Evolutionary conservation across 2,797 vertebrate genomes (phyloP), one percentile per base, ranked within the genome.

Genomic region (Microcaecilia unicolor): DNA sequence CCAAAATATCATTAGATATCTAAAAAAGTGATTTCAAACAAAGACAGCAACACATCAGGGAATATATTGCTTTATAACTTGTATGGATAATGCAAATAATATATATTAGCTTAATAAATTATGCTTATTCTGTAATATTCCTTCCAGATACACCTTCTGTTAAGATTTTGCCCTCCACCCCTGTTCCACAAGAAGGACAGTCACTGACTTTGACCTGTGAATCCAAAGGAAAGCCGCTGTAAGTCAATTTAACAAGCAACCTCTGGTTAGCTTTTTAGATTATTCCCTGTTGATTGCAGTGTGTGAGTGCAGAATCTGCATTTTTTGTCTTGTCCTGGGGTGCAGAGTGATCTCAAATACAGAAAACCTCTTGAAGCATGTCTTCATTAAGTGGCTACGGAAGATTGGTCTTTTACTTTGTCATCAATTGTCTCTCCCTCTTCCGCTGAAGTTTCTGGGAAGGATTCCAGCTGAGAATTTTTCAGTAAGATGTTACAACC

Each of bases 141-240:
- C 63, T 69, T 38, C 37, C 76, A 99, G 95, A 99, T 83, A 87
- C 88, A 64, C 96, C 96, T 48, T 83, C 86, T 57, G 86, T 98
- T 69, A 82, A 92, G 80, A 98, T 98, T 58, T 75, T 79, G 63
- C 84, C 87, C 65, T 91, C 93, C 18, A 73, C 83, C 62, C 86
- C 84, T 52, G 84, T 94, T 72, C 93, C 94, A 58, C 91, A 93
- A 72, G 96, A 99, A 85, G 96, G 95, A 63, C 90, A 95, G 51
- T 89, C 90, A 75, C 87, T 98, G 69, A 91, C 90, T 81, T 66
- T 99, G 84, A 96, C 93, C 72, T 99, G 96, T 67, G 85, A 89
- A 77, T 93, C 91, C 67, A 94, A 84, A 87, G 94, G 95, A 81
- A 98, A 98, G 78, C 96, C 96, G 51, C 79, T 89, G 96, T 99